Evolutionary conservation across 2,797 vertebrate species (phyloP), one percentile per base, ranked within the genome.

Genomic region (Astyanax mexicanus): DNA sequence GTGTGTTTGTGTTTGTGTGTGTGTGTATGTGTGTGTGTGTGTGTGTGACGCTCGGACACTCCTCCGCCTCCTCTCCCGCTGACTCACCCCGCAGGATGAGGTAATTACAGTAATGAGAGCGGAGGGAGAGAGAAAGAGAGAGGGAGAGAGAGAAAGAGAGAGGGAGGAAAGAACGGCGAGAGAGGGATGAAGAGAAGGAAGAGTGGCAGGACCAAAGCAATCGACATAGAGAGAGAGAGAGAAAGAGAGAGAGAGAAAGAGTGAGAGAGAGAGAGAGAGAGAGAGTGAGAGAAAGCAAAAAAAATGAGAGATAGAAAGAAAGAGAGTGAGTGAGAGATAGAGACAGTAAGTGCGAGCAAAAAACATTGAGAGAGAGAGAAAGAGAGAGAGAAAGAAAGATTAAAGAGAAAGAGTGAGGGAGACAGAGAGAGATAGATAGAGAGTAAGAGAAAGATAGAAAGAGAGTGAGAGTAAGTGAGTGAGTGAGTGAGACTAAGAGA

Each of bases 91-190:
- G 4, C 61, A 60, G 66, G 73, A 81, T 69, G 81, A 82, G 81
- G 72, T 80, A 80, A 85, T 83, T 81, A 83, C 71, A 72, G 70
- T 79, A 79, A 78, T 79, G 67, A 76, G 67, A 76, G 69, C 51
- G 58, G 54, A 76, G 58, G 25, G 32, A 70, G 42, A 38, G 44
- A 60, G 13, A 44, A 69, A 17, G 23, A 65, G 66, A 69, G 44
- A 51, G 13, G 19, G 60, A 74, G 9, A 27, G 12, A 73, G 54
- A 54, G 57, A 25, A 6, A 55, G 45, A 17, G 54, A 65, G 3
- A 19, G 12, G 21, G n/a, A 21, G 8, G 21, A 7, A 17, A 1
- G 19, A 15, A n/a, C 0, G n/a, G 17, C 57, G 0, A 32, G 54
- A 55, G 13, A 44, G 32, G 38, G 45, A 44, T 17, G 37, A 38